Evolutionary conservation across 2,888 invertebrate species (phyloP), one percentile per base, ranked within the genome.

Genomic region (Megamerina dolium): DNA sequence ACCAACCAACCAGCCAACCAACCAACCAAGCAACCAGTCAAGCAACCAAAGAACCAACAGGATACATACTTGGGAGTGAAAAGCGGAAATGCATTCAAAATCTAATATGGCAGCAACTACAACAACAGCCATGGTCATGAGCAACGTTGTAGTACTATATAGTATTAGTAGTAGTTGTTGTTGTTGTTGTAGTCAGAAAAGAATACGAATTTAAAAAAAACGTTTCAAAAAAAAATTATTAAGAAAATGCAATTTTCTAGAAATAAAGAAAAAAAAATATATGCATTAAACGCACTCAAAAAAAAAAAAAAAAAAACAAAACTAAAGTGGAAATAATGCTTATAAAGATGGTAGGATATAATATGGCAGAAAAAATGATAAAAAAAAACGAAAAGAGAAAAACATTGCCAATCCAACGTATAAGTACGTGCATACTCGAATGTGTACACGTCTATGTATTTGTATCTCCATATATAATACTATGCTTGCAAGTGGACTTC

Each of bases 201-300:
- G 58, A 30, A 16, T 41, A 17, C n/a, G 30, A 13, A 19, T 30
- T 6, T 19, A 38, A 4, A 38, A 31, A 21, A 20, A 4, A n/a
- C 6, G 10, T 23, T 23, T 23, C 6, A 23, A 23, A 23, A 23
- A 30, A 17, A 18, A 34, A 16, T 31, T 40, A 49, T 43, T 37
- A 49, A 44, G 63, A 63, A 61, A 61, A 63, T 61, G 63, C 62
- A 61, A 61, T 61, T 61, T 61, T 61, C 63, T 62, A 57, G 59
- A 62, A 61, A 63, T 41, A n/a, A n/a, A n/a, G n/a, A n/a, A n/a
- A n/a, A 44, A 43, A 37, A 39, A 37, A 18, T 32, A n/a, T 16
- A 5, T 36, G 16, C 36, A 40, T 29, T 29, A 30, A 34, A 36
- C 29, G 20, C 20, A 43, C 34, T 23, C 16, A 17, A 36, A 27